Conservation (phyloP, 2,888 invertebrate genomes). For the Galeruca laticollis region DNA sequence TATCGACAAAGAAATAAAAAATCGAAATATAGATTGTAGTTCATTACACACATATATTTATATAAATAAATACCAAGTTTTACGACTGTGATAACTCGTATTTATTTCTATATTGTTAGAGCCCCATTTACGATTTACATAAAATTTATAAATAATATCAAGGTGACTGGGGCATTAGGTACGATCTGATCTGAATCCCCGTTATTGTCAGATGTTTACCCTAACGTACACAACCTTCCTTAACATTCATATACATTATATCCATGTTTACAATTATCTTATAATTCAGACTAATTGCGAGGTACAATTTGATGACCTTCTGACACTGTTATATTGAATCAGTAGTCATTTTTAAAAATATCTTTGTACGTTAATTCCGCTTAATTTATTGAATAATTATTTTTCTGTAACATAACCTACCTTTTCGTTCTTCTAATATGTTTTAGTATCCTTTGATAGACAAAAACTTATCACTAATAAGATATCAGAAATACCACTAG, state of each 20-base stretch:
- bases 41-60: too few relatives aligned
- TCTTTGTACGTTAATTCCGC: not conserved
- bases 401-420: constrained; percentile 23
- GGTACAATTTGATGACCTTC: constrained; percentile 12
- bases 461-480: constrained; percentile 13
- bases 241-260: not conserved
- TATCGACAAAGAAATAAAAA: not conserved
- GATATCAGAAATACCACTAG: not conserved
- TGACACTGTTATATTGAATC: constrained; percentile 5
- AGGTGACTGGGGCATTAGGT: constrained; percentile 12
- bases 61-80: not conserved
- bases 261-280: too few relatives aligned
- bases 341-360: constrained; percentile 1
- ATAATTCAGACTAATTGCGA: not conserved
- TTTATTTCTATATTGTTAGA: not conserved
- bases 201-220: constrained; percentile 8
- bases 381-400: not conserved
- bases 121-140: not conserved
- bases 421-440: constrained; percentile 8
- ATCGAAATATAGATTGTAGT: not conserved
- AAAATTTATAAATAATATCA: constrained; percentile 5
- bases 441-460: constrained; percentile 11
- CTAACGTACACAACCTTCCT: not conserved
- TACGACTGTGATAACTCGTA: not conserved
- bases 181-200: constrained; percentile 1